A percentile compares a stretch with the other conserved stretches of the same genome.
Conservation (phyloP, 2,113 vertebrate species). For the Philantomba maxwellii region DNA sequence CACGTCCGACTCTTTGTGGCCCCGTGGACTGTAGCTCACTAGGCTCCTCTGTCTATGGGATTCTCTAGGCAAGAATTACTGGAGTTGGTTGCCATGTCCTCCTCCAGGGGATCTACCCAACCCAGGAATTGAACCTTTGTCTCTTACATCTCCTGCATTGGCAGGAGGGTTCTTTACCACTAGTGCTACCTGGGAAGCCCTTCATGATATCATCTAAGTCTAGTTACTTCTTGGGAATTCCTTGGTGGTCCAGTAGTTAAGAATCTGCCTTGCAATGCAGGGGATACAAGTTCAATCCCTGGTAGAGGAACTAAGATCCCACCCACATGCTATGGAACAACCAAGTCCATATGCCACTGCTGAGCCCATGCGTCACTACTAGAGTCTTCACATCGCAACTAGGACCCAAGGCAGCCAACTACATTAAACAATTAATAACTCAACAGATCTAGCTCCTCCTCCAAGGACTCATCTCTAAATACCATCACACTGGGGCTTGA, state of each 20-base stretch:
- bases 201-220: neutral
- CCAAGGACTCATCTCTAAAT: neutral
- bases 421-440: neutral
- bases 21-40: neutral
- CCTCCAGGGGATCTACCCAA: neutral
- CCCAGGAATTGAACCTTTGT: neutral
- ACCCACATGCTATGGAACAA: neutral
- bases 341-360: neutral
- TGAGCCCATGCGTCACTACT: fast-evolving
- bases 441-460: neutral
- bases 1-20: neutral
- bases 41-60: neutral
- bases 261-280: neutral
- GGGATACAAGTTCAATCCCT: neutral
- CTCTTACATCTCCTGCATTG: neutral
- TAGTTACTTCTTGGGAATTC: neutral
- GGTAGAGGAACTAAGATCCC: neutral
- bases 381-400: neutral
- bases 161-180: neutral
- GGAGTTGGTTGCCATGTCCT: neutral
- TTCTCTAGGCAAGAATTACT: neutral
- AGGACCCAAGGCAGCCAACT: neutral
- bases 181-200: neutral
- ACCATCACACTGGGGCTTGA: neutral
- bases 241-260: neutral